These are phyloP conservation scores for Pomatorhinus ruficollis DNA, from an alignment of 2,113 vertebrate genomes.

Conservation along the genomic window DNA sequence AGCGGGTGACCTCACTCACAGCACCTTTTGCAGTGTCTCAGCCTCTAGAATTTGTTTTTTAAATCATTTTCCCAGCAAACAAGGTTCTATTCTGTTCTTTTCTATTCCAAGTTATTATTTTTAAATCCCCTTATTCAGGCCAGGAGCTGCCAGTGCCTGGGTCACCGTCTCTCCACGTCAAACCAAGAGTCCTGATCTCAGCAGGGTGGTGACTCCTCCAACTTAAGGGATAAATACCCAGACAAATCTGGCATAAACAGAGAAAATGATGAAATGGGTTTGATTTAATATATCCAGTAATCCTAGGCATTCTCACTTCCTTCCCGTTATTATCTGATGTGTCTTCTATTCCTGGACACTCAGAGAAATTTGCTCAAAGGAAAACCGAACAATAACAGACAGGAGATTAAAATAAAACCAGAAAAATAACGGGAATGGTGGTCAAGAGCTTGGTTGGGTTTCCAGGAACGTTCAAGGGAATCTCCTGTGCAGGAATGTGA, in stretches of 20 bases:
- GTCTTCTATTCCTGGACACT: not conserved
- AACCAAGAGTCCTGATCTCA: not conserved
- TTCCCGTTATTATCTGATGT: slow-evolving; percentile 10
- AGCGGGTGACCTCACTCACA: not conserved
- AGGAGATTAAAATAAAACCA: slow-evolving; percentile 19
- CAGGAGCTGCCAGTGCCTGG: not conserved
- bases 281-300: slow-evolving; percentile 27
- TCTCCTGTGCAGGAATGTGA: rapidly evolving
- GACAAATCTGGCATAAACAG: not conserved
- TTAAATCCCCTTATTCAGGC: not conserved
- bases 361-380: not conserved
- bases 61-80: not conserved
- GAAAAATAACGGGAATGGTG: not conserved
- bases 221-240: not conserved
- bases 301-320: not conserved
- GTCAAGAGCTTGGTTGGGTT: not conserved
- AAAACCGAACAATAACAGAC: slow-evolving; percentile 1
- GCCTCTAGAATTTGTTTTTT: not conserved
- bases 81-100: not conserved
- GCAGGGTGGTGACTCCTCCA: not conserved
- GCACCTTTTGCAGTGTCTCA: not conserved
- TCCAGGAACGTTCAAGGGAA: not conserved
- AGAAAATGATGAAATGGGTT: not conserved
- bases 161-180: not conserved
- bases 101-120: not conserved